Evolutionary conservation across 2,888 invertebrate species (phyloP), one percentile per base, ranked within the genome.

Genomic region (Deilephila elpenor): DNA sequence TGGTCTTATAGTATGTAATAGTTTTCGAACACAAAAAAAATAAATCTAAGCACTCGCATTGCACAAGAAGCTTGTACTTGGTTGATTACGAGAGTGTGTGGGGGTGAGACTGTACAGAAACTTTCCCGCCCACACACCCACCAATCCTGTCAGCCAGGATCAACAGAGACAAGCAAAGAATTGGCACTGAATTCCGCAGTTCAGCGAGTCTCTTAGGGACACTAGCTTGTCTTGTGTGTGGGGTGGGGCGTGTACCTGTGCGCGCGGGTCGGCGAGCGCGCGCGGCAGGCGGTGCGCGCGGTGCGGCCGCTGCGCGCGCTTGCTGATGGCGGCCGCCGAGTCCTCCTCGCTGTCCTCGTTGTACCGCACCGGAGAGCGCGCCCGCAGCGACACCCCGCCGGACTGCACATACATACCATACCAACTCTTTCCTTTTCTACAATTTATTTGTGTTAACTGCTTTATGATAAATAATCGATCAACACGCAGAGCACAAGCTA

Each of bases 301-400:
- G 77, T 84, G 87, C 77, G 86, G 89, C 78, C 87, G 89, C 79
- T 88, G 89, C 76, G 83, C 78, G 0, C 94, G 87, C 85, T 94
- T 93, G 88, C 92, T 91, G 89, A 94, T 95, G 84, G 92, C 93
- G 20, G 91, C 91, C 19, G 88, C 87, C 1, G 88, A 85, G 88
- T 95, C 95, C 71, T 95, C 95, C 76, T 95, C 95, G 78, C 95
- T 95, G 84, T 96, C 95, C 86, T 96, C 96, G 91, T 96, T 96
- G 89, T 96, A 96, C 14, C 92, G 93, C 0, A 95, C 91, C 78
- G 95, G 95, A 59, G 89, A 87, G 19, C 95, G 90, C 59, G 87
- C 86, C 7, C 91, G 89, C 72, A 91, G 87, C 19, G 89, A 87
- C 70, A 89, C 90, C 34, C 91, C 84, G 17, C 81, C 83, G 0